A percentile compares a stretch with the other conserved stretches of the same genome.
Conservation (phyloP, 1,140 invertebrate species). For the Uloborus diversus region DNA sequence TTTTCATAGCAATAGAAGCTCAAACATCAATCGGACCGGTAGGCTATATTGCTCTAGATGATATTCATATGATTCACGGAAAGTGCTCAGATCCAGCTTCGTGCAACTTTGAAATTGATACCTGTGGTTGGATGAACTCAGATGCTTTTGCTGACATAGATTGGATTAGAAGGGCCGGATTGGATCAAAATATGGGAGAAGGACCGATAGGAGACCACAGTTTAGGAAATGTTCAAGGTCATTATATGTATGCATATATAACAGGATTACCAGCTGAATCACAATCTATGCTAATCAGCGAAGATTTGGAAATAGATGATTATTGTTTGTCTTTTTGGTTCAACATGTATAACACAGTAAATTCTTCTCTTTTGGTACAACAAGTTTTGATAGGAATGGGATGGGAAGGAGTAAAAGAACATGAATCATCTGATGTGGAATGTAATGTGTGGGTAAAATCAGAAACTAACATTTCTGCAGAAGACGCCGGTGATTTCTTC, state of each 20-base stretch:
- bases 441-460: constrained; percentile 28
- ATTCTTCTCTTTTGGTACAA: constrained; percentile 26
- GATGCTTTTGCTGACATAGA: constrained; percentile 29
- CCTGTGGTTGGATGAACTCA: constrained; percentile 55
- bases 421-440: constrained; percentile 1
- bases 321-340: constrained; percentile 47
- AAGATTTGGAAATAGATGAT: constrained; percentile 43
- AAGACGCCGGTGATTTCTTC: constrained; percentile 43
- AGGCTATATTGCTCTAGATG: constrained; percentile 58
- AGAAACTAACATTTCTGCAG: constrained; percentile 39
- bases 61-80: constrained; percentile 53
- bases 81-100: constrained; percentile 44
- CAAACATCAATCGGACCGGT: constrained; percentile 30
- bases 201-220: constrained; percentile 55
- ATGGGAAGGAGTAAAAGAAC: constrained; percentile 22
- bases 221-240: constrained; percentile 36
- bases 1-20: constrained; percentile 49
- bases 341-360: constrained; percentile 41
- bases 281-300: constrained; percentile 41
- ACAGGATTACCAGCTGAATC: constrained; percentile 1
- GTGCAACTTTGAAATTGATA: constrained; percentile 57
- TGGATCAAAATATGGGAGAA: constrained; percentile 26
- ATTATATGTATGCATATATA: constrained; percentile 57
- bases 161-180: constrained; percentile 35
- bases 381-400: constrained; percentile 27